Conservation (phyloP, 2,797 vertebrate genomes). For the Dromococcyx pavoninus region DNA sequence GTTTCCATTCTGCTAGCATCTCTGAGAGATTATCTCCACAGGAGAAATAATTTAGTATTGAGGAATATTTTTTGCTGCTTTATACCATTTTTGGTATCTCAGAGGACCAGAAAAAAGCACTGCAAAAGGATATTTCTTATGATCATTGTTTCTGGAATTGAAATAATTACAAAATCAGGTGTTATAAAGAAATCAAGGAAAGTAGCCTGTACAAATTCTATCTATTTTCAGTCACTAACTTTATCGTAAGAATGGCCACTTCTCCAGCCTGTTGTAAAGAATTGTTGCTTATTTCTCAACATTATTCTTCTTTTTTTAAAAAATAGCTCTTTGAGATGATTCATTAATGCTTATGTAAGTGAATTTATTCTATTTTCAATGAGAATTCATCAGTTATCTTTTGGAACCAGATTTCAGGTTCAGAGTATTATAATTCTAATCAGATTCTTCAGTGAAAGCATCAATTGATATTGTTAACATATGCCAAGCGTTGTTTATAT, state of each 20-base stretch:
- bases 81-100: background rate
- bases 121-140: background rate
- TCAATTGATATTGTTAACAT: background rate
- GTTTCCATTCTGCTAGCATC: background rate
- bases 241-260: accelerated
- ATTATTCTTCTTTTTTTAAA: background rate
- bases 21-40: background rate
- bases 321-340: background rate
- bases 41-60: background rate
- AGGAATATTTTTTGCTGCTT: background rate
- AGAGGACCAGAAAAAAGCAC: background rate
- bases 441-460: background rate
- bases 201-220: background rate
- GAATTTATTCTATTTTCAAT: background rate
- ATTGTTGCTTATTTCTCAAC: background rate
- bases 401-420: background rate
- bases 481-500: background rate
- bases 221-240: background rate
- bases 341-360: background rate
- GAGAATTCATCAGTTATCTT: background rate
- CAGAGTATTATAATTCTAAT: background rate
- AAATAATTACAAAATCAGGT: background rate
- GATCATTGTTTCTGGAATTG: background rate
- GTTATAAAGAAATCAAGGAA: background rate
- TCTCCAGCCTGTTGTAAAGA: background rate